Evolutionary conservation across 1,140 invertebrate species (phyloP), one percentile per base, ranked within the genome.

Genomic region (Lordiphosa collinella): DNA sequence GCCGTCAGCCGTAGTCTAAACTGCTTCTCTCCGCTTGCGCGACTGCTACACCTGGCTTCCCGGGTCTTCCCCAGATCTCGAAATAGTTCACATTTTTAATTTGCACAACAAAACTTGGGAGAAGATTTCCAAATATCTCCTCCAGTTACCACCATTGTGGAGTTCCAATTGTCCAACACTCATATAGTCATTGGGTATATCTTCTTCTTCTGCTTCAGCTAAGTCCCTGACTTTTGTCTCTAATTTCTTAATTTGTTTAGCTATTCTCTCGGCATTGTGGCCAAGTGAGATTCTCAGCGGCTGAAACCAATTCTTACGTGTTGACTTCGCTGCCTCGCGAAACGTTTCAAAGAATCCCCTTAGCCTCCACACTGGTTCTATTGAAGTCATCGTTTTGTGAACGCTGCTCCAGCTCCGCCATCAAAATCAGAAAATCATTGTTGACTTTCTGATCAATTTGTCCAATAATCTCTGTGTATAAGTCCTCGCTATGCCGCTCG

Each of bases 401-500:
- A 1, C 36, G 11, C 4, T 29, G 32, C 0, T 58, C 11, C 9
- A 58, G 29, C 3, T 55, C 38, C 0, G 32, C 31, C 41, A 82
- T 66, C 8, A 86, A 14, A 6, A 5, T 35, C 0, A 69, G 7
- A 0, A 86, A 43, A 5, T 80, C 35, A 3, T 57, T 8, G 29
- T 88, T 79, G 0, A 86, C 59, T 22, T 71, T 63, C 2, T 72
- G 46, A 47, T 88, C 86, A 4, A 86, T 32, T 13, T 65, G 37
- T 2, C 66, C 70, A 1, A 38, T 66, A 4, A 86, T 71, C 44
- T 88, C 86, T 0, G n/a, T 14, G 16, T 54, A 88, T 3, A 14
- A 22, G 1, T 63, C 64, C 0, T 46, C 14, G 2, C 43, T 4
- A 44, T 86, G 71, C 2, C 22, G 13, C 2, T 14, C 1, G 0